Evolutionary conservation across 2,113 vertebrate genomes (phyloP), one percentile per base, ranked within the genome.

Genomic region (Gracilinanus agilis): DNA sequence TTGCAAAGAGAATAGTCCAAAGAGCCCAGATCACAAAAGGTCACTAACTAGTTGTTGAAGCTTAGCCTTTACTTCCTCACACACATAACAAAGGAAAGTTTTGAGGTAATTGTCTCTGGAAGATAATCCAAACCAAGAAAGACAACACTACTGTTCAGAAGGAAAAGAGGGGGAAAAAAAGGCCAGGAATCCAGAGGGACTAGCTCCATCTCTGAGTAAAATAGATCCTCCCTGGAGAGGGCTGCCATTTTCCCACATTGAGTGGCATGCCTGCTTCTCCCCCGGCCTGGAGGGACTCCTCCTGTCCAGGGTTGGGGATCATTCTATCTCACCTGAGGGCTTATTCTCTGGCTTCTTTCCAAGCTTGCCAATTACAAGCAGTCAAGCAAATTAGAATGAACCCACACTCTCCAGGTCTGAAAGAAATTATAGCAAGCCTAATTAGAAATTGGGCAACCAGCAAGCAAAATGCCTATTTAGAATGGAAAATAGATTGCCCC

Each of bases 31-130:
- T 61, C 92, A 93, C 27, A 92, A 90, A 91, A 96, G 91, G 49
- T 55, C 54, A 90, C 94, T 67, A 61, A 91, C 89, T 94, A 96
- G 90, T 88, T 90, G 53, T 88, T 96, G 53, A 34, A 88, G 54
- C 61, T 96, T 58, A 96, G 67, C 23, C 91, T 44, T 67, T 94
- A 94, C 53, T 90, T 56, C 53, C 56, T 93, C 23, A 10, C 21
- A 5, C 61, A 94, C 90, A 92, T 25, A 94, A 94, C 40, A 94
- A 95, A 96, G 44, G 93, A 94, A 92, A 97, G 91, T 96, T 58
- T 94, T 93, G 44, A 95, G 95, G 58, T 49, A 96, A 96, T 97
- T 97, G 91, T 90, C 91, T 97, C n/a, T n/a, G n/a, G n/a, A n/a
- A 90, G 93, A 95, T 67, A 94, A 94, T 53, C 40, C 67, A 93